A percentile compares a stretch with the other conserved stretches of the same genome.
Evolutionary conservation across 2,797 vertebrate genomes (phyloP).

Genomic region (Tolypeutes matacus): DNA sequence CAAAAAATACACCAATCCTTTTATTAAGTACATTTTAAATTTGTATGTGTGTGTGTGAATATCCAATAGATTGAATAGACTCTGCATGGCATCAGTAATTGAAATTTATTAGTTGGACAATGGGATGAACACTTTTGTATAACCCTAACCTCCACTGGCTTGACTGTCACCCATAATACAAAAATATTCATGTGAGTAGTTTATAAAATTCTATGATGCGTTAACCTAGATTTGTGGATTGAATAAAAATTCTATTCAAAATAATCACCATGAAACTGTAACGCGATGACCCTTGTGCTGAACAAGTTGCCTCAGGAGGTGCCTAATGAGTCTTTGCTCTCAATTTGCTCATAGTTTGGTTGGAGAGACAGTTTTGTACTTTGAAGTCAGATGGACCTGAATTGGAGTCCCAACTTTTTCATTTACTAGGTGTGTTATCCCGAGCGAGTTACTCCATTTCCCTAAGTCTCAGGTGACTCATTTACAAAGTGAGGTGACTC

Average conservation of each 20-base stretch:
- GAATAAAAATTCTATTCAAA: slow-evolving; percentile 14
- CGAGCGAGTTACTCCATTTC: not conserved
- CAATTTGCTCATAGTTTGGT: not conserved
- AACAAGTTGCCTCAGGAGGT: not conserved
- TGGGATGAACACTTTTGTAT: not conserved
- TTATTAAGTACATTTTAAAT: not conserved
- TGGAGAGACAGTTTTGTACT: not conserved
- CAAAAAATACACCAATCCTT: not conserved
- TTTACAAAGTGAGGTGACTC: not conserved
- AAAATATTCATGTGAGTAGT: not conserved
- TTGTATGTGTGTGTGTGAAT: too few species aligned
- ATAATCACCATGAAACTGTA: not conserved
- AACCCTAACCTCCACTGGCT: not conserved
- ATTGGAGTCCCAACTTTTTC: not conserved
- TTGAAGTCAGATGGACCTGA: not conserved
- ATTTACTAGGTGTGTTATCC: not conserved
- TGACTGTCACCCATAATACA: not conserved
- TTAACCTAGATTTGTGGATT: not conserved
- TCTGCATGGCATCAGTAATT: not conserved
- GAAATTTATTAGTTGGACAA: not conserved
- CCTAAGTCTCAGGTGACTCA: not conserved
- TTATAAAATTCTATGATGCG: not conserved
- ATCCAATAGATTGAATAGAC: not conserved
- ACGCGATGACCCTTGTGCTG: not conserved
- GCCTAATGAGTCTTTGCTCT: not conserved